A percentile compares a stretch with the other conserved stretches of the same genome.
Evolutionary conservation across 1,140 invertebrate genomes (phyloP).

Genomic region (Diachasmimorpha longicaudata): DNA sequence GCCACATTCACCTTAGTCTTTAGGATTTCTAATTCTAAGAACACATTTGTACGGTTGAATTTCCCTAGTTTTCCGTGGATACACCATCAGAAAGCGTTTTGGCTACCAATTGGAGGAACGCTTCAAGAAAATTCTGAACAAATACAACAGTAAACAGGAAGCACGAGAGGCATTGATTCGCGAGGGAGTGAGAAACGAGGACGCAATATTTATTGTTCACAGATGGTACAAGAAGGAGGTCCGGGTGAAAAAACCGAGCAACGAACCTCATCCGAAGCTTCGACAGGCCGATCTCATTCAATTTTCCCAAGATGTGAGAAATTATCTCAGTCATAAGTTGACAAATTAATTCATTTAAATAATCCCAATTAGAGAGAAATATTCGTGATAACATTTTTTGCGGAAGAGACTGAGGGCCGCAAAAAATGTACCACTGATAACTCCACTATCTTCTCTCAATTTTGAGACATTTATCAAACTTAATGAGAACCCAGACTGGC

Average conservation of each 20-base stretch:
- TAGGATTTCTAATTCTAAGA: background rate
- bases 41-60: too few species aligned
- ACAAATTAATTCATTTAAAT: too few species aligned
- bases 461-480: too few species aligned
- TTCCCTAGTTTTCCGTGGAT: conserved; percentile 69
- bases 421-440: too few species aligned
- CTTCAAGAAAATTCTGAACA: conserved; percentile 56
- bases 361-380: too few species aligned
- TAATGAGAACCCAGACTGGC: too few species aligned
- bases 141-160: conserved; percentile 54
- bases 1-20: too few species aligned
- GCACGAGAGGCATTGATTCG: conserved; percentile 54
- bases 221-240: conserved; percentile 58
- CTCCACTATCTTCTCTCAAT: too few species aligned
- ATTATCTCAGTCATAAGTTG: background rate
- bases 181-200: conserved; percentile 61
- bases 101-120: conserved; percentile 64
- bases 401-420: too few species aligned
- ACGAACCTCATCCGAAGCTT: conserved; percentile 54
- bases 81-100: conserved; percentile 69
- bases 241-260: conserved; percentile 36
- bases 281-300: conserved; percentile 62
- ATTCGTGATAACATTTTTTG: too few species aligned
- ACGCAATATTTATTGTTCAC: conserved; percentile 60
- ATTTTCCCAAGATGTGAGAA: conserved; percentile 61